phyloP scores from a whole-genome alignment of 1,140 invertebrate genomes.

The Drosophila biarmipes region DNA sequence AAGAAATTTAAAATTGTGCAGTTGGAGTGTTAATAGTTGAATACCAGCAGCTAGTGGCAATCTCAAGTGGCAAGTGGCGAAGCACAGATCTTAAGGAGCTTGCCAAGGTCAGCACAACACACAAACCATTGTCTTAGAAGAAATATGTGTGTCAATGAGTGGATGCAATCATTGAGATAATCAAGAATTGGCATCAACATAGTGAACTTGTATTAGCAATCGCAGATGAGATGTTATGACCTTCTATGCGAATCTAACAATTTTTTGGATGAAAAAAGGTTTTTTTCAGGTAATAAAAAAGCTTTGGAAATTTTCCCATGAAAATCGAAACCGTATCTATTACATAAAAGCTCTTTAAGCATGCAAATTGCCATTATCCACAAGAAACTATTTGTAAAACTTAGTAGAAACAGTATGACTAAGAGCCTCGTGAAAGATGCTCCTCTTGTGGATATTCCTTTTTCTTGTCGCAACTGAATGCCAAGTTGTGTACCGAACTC shows the following conservation, averaged over 20 bases:
- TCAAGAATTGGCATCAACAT: constrained; percentile 28
- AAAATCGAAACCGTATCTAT: not conserved
- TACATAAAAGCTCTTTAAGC: not conserved
- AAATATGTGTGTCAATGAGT: constrained; percentile 22
- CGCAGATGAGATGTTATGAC: constrained; percentile 5
- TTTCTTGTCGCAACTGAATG: not conserved
- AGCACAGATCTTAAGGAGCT: constrained; percentile 31
- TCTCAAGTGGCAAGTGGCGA: constrained; percentile 26
- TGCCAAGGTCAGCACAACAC: constrained; percentile 22
- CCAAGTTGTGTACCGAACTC: not conserved
- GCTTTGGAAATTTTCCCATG: too few species aligned
- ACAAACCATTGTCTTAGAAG: constrained; percentile 17
- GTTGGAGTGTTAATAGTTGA: constrained; percentile 3
- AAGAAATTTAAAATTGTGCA: too few species aligned
- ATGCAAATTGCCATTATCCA: constrained; percentile 7
- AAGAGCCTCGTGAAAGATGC: not conserved
- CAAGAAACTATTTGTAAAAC: not conserved
- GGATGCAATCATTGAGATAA: constrained; percentile 10
- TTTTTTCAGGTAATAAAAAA: not conserved
- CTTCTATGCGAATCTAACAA: not conserved
- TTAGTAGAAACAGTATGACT: not conserved
- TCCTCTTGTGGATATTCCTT: not conserved
- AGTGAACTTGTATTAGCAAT: constrained; percentile 13
- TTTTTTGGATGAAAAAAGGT: not conserved
- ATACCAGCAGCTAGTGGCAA: constrained; percentile 12